Evolutionary conservation across 2,888 invertebrate genomes (phyloP).

Genomic region (Papilio gigon): DNA sequence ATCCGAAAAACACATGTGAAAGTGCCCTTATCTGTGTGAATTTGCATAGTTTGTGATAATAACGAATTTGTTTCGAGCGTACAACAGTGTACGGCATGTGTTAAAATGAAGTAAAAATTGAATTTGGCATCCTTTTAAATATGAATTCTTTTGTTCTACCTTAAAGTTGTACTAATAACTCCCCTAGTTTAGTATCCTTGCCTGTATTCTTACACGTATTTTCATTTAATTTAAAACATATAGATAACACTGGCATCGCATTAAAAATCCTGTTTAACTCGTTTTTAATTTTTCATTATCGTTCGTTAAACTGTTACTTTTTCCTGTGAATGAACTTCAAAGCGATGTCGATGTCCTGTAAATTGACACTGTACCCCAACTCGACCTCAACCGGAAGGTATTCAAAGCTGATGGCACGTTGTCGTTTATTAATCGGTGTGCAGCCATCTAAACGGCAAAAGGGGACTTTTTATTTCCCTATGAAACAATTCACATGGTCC

Average conservation of each 20-base stretch:
- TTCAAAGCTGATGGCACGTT: conserved; percentile 40
- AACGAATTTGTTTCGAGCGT: conserved; percentile 32
- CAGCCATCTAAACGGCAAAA: conserved; percentile 37
- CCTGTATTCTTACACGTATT: neutral
- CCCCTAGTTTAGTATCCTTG: neutral
- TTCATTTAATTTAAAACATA: neutral
- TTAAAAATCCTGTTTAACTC: conserved; percentile 7
- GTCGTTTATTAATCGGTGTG: conserved; percentile 25
- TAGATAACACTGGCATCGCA: neutral
- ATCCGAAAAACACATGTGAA: conserved; percentile 66
- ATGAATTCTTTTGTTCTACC: too few relatives aligned
- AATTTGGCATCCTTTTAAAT: too few relatives aligned
- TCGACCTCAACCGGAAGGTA: conserved; percentile 54
- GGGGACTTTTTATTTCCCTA: conserved; percentile 39
- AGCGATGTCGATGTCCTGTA: conserved; percentile 54
- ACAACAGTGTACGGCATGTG: neutral
- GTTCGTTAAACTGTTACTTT: conserved; percentile 8
- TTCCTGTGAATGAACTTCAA: conserved; percentile 54
- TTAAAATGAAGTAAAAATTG: neutral
- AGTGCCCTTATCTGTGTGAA: conserved; percentile 60
- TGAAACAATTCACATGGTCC: conserved; percentile 44
- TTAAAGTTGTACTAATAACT: too few relatives aligned
- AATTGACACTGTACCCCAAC: conserved; percentile 51
- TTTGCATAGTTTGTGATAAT: conserved; percentile 63
- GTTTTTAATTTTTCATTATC: conserved; percentile 18